Base-by-base conservation (phyloP, 2,797 vertebrate genomes). In the Austrolebias charrua region DNA sequence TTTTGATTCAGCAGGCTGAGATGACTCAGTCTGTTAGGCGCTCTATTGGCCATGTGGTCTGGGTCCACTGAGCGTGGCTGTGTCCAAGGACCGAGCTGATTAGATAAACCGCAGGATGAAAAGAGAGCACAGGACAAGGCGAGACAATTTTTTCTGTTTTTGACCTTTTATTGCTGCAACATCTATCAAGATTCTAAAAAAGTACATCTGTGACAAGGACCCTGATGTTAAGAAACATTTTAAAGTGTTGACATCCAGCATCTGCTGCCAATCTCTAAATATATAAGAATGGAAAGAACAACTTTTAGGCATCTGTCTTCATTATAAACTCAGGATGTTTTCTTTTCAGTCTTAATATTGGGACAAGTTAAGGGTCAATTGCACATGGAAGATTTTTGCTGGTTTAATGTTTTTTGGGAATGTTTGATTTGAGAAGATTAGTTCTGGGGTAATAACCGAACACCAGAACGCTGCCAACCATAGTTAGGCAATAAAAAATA, bases 41-140 rank as follows among this genome's bases (percentile, higher is more conserved):
- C 90, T 94, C 91, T 87, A 92, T 93, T 92, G 90, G 89, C 90
- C 92, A 86, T 92, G 89, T 85, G 85, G 90, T 91, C 84, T 88
- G 80, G 90, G 87, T 92, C 91, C 89, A 91, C 80, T 89, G 90
- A 92, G 78, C 84, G 62, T 82, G 83, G 85, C 81, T 79, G 87
- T 85, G 86, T 92, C 88, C 75, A 76, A 87, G 80, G 82, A 78
- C 79, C 59, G 71, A 79, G 50, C 71, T 87, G 88, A 92, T 91
- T 90, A 90, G 86, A 91, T 90, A 90, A 90, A 90, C 86, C 58
- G 63, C 79, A 84, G 83, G 76, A 80, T 47, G 62, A 57, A 70
- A 63, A 63, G 71, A 81, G 76, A 72, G 51, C 55, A 82, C 50
- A 43, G 61, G 62, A 52, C 13, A 33, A 24, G 71, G 49, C 13